Base-by-base conservation (phyloP, 2,888 invertebrate genomes). In the Limnephilus rhombicus region DNA sequence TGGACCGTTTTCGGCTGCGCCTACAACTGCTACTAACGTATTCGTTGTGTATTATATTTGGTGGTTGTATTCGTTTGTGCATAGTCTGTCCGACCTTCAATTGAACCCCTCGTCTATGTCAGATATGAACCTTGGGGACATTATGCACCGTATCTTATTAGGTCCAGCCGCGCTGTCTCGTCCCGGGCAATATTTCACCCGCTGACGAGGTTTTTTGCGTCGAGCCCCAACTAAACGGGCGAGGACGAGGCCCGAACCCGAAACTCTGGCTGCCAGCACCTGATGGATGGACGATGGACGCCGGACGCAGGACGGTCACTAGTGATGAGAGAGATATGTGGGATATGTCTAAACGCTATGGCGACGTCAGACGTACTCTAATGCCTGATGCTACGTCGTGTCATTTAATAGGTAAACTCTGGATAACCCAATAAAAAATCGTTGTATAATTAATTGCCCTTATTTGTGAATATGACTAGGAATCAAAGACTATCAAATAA, bases 181-280 rank as follows among this genome's bases (percentile, higher is more conserved):
- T 24, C 82, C 82, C 82, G 24, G 49, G 91, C 91, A 91, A 91
- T 91, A 91, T 91, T 89, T 91, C 91, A 91, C 91, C 83, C 68
- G 45, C 18, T 82, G 89, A 91, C 91, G 83, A 89, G 86, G 80
- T 91, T 91, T 91, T 91, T 91, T 82, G 82, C 49, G 53, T 15
- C 91, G 24, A 29, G 12, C 68, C 49, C 87, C 86, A 91, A 81
- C 91, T 88, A 82, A 88, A 82, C 45, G 88, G 80, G n/a, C 91
- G 29, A 49, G 31, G 85, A 81, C 83, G 68, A 1, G 82, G 24
- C 37, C 82, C 90, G 53, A 85, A 68, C 37, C 87, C 90, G 53
- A 85, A 68, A 34, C 68, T 24, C 68, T 85, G 53, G 80, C 86
- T 91, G 91, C 81, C 91, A 89, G 18, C 80, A 29, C 24, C 91